Evolutionary conservation across 23 tunicate genomes (phyloP).

Genomic region (Phallusia fumigata): DNA sequence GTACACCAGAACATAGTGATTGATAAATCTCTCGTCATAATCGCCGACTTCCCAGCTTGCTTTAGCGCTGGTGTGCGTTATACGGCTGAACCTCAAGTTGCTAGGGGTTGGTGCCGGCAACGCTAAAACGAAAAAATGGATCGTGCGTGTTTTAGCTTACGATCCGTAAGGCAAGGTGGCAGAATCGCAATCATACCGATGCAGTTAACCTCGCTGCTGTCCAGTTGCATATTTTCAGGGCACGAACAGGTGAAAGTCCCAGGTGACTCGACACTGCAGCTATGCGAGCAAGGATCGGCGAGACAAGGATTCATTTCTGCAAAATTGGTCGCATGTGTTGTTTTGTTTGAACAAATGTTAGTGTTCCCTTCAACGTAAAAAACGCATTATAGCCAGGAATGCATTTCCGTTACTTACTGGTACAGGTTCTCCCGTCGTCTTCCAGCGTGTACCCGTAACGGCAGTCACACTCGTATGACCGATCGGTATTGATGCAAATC

Average conservation of each 20-base stretch:
- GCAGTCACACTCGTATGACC: slow-evolving; percentile 61
- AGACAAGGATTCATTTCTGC: slow-evolving; percentile 2
- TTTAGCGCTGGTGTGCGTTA: slow-evolving; percentile 52
- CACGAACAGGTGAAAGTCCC: background rate
- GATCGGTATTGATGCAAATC: slow-evolving; percentile 58
- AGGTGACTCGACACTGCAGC: background rate
- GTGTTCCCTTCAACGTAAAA: no score
- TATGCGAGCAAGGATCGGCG: background rate
- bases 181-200: background rate
- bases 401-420: background rate
- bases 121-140: background rate
- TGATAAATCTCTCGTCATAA: background rate
- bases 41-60: slow-evolving; percentile 37
- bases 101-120: slow-evolving; percentile 16
- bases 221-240: background rate
- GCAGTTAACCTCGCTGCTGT: background rate
- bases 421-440: slow-evolving; percentile 41
- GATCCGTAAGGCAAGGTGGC: background rate
- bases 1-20: slow-evolving; percentile 30
- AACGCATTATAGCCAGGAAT: background rate
- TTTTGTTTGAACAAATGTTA: no score
- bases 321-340: no score
- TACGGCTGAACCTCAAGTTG: slow-evolving; percentile 10
- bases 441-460: slow-evolving; percentile 50
- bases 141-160: background rate